phyloP scores from a whole-genome alignment of 2,888 invertebrate species.

The Lasioglossum oenotherae region DNA sequence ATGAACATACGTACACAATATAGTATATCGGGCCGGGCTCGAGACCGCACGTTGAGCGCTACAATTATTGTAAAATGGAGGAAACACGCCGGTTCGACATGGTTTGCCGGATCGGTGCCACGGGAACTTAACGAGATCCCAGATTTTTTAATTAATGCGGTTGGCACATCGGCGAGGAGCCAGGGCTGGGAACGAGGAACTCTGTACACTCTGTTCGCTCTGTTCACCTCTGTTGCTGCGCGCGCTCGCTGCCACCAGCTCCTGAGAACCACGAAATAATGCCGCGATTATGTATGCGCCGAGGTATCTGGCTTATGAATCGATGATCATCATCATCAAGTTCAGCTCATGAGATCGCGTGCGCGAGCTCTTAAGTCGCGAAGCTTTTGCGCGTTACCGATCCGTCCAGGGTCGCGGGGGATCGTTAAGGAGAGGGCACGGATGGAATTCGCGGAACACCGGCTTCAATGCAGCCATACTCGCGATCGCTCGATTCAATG shows the following conservation, averaged over 20 bases:
- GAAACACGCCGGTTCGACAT: slow-evolving; percentile 64
- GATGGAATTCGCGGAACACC: neutral
- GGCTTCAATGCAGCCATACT: neutral
- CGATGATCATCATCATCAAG: slow-evolving; percentile 69
- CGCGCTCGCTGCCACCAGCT: neutral
- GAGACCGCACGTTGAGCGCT: slow-evolving; percentile 18
- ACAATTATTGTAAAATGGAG: slow-evolving; percentile 50
- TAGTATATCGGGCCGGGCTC: neutral
- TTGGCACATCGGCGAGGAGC: slow-evolving; percentile 70
- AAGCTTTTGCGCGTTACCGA: slow-evolving; percentile 50
- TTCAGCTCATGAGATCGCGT: slow-evolving; percentile 49
- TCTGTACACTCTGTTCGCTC: slow-evolving; percentile 7
- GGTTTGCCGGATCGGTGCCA: slow-evolving; percentile 68
- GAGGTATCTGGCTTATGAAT: slow-evolving; percentile 64
- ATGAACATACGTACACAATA: slow-evolving; percentile 26
- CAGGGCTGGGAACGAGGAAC: slow-evolving; percentile 79
- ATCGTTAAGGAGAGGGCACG: slow-evolving; percentile 11
- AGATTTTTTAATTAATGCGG: slow-evolving; percentile 77
- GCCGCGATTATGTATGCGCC: slow-evolving; percentile 65
- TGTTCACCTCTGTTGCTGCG: slow-evolving; percentile 1
- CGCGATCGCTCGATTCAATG: neutral
- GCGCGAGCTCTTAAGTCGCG: slow-evolving; percentile 47
- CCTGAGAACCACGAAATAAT: slow-evolving; percentile 61
- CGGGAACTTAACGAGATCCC: slow-evolving; percentile 69
- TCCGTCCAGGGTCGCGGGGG: slow-evolving; percentile 34